Evolutionary conservation across 1,140 invertebrate genomes (phyloP), one percentile per base, ranked within the genome.

Genomic region (Drosophila melanica): DNA sequence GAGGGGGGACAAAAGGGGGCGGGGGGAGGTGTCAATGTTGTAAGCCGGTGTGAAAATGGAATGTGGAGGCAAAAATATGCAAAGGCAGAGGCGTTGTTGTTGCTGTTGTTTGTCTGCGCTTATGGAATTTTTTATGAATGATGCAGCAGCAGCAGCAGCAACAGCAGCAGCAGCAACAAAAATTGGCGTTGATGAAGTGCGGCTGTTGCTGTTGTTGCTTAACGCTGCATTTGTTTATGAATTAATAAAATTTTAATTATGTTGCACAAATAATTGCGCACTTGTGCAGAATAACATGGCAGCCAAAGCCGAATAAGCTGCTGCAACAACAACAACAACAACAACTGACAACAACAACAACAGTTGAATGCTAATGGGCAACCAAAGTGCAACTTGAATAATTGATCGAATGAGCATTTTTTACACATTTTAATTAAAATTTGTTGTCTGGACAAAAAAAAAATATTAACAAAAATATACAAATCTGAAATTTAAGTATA

Each of bases 211-310:
- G 44, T 14, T 48, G 45, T 41, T 70, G 35, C 30, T 54, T 54
- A 35, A 54, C 51, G 67, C 23, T 47, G 73, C 73, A 81, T 81
- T 84, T 84, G 81, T 85, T 85, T 84, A 85, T 84, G 80, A 84
- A 84, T 84, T 84, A 82, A 84, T 82, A 84, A 82, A 79, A 84
- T 79, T 84, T 85, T 85, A 79, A 84, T 84, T 84, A 84, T 84
- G 80, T 84, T 84, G 80, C 80, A 84, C 76, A 84, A 82, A 79
- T 82, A 84, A 82, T 84, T 82, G 80, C 75, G 71, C 80, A 76
- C 76, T 84, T 85, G 81, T 80, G 80, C 76, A 68, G 73, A 79
- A 76, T 75, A 67, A 73, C 72, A 51, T 66, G 44, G 16, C 30
- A 55, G 23, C 11, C 11, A 41, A 48, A 18, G 30, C 33, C 16